Evolutionary conservation across 1,140 invertebrate species (phyloP).

Genomic region (Uloborus diversus): DNA sequence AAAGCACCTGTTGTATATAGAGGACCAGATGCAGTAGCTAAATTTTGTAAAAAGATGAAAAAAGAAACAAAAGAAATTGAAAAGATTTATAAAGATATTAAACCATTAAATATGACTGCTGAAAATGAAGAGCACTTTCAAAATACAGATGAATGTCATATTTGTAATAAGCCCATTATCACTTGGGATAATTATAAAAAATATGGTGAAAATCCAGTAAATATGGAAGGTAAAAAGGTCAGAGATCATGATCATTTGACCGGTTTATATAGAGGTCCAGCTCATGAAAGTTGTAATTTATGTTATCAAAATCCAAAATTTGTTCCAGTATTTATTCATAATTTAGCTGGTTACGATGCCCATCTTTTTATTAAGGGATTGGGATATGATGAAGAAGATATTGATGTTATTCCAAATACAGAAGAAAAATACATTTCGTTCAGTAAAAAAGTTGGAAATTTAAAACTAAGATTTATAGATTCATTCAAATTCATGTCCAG

Average conservation of each 20-base stretch:
- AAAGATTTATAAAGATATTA: too few relatives aligned
- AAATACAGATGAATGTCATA: too few relatives aligned
- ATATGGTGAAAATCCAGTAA: too few relatives aligned
- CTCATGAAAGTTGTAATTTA: not conserved
- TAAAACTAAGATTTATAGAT: constrained; percentile 14
- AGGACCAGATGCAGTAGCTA: too few relatives aligned
- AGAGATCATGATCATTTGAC: not conserved
- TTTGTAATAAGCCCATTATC: too few relatives aligned
- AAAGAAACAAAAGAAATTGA: too few relatives aligned
- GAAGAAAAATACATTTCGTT: constrained; percentile 9
- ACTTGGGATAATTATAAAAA: too few relatives aligned
- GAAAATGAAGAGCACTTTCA: too few relatives aligned
- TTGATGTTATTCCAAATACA: not conserved
- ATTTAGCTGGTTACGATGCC: not conserved
- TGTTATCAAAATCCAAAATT: not conserved
- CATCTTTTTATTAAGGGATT: not conserved
- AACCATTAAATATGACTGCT: too few relatives aligned
- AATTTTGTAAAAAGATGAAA: too few relatives aligned
- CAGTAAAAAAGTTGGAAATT: not conserved
- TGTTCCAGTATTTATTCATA: not conserved
- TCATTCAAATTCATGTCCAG: not conserved
- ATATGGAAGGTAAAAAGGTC: not conserved
- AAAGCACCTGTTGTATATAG: too few relatives aligned
- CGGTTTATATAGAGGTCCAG: not conserved
- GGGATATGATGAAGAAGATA: not conserved